Conservation (phyloP, 2,888 invertebrate genomes). For the Temnothorax rugatulus region DNA sequence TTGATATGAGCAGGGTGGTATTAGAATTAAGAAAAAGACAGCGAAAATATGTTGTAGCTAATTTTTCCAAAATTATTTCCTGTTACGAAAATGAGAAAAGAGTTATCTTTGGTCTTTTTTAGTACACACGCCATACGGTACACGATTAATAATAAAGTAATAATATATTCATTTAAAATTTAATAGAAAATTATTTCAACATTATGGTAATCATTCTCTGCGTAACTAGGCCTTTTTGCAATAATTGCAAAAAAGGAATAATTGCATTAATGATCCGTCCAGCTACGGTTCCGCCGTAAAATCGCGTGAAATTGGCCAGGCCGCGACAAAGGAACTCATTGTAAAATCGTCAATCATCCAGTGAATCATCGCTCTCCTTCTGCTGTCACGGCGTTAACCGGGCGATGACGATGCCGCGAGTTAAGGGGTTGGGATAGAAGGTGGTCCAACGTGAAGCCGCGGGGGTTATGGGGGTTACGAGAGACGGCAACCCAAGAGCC, state of each 20-base stretch:
- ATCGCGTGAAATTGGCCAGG: conserved; percentile 70
- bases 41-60: background rate
- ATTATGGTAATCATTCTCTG: background rate
- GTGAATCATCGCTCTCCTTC: conserved; percentile 78
- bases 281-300: conserved; percentile 53
- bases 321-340: conserved; percentile 67
- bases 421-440: conserved; percentile 69
- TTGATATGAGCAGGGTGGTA: too few species aligned
- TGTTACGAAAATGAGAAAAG: background rate
- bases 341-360: conserved; percentile 72
- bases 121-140: background rate
- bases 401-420: conserved; percentile 76
- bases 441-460: conserved; percentile 57
- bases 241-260: conserved; percentile 13
- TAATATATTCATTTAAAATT: conserved; percentile 2
- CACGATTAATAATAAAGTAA: background rate
- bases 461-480: conserved; percentile 55
- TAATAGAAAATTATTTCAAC: conserved; percentile 9
- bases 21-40: background rate
- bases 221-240: conserved; percentile 19
- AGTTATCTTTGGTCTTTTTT: background rate
- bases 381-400: conserved; percentile 77
- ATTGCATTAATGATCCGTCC: conserved; percentile 15
- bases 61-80: background rate
- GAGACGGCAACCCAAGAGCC: conserved; percentile 15